Evolutionary conservation across 2,888 invertebrate genomes (phyloP), one percentile per base, ranked within the genome.

Genomic region (Chydorus sphaericus): DNA sequence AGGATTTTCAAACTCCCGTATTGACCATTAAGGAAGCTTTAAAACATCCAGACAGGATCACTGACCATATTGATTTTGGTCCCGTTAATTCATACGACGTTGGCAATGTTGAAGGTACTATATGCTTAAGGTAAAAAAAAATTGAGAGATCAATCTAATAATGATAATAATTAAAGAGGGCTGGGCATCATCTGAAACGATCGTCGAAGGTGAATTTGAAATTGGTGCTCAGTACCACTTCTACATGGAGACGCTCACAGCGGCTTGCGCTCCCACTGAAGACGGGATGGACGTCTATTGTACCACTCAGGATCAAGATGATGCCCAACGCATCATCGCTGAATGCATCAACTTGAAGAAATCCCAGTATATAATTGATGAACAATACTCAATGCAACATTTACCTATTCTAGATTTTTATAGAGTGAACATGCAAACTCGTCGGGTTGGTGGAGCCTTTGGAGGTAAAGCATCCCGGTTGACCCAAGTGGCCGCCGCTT

Each of bases 401-500:
- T n/a, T n/a, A n/a, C n/a, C n/a, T 14, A 56, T 29, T 2, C n/a
- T n/a, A n/a, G n/a, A 2, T 14, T 11, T 50, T 11, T 18, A 28
- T 18, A 83, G 86, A 51, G 75, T 89, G n/a, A 79, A 83, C 60
- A 71, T 89, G 1, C 70, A 73, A 44, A 82, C 86, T 0, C 75
- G 79, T 5, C 78, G 89, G 37, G 62, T 89, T 3, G 91, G 91
- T 3, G 91, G 91, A 11, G 85, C 73, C 0, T 92, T 83, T 66
- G 91, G 91, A 0, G 65, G 62, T 1, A 92, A 91, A 70, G 78
- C 86, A 53, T 75, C 78, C 0, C 75, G 86, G 6, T 68, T 76
- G 6, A 68, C 71, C 14, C 70, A 76, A 8, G 66, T 79, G 0
- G 76, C 82, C 0, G 74, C 78, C 28, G 82, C 82, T 0, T 79